phyloP scores from a whole-genome alignment of 1,140 invertebrate genomes.

The Helicoverpa armigera region DNA sequence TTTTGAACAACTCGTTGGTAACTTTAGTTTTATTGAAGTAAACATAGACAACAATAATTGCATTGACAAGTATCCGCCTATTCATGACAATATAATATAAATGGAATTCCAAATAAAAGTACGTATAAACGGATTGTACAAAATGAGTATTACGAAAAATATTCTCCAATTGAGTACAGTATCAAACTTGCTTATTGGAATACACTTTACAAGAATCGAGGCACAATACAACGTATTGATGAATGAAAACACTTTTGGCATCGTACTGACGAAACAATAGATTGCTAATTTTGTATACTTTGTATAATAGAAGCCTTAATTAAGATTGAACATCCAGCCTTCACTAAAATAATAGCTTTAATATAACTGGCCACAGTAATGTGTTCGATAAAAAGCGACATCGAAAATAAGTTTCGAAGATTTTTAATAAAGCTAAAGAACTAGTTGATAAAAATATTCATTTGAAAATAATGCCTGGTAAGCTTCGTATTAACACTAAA shows the following conservation, averaged over 20 bases:
- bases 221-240: conserved; percentile 36
- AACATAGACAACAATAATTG: conserved; percentile 61
- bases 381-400: conserved; percentile 74
- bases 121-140: conserved; percentile 57
- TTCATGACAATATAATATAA: conserved; percentile 20
- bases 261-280: conserved; percentile 59
- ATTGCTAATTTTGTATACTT: conserved; percentile 54
- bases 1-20: conserved; percentile 83
- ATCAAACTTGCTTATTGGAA: conserved; percentile 17
- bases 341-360: conserved; percentile 79
- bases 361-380: conserved; percentile 83
- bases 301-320: conserved; percentile 61
- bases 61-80: conserved; percentile 51
- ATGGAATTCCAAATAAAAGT: conserved; percentile 42
- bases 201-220: conserved; percentile 44
- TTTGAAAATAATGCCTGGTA: conserved; percentile 72
- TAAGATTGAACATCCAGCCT: conserved; percentile 68
- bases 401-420: conserved; percentile 65
- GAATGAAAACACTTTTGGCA: conserved; percentile 51
- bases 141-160: conserved; percentile 75
- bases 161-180: conserved; percentile 44
- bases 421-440: conserved; percentile 71
- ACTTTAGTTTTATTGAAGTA: conserved; percentile 79
- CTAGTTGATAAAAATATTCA: conserved; percentile 60
- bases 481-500: conserved; percentile 73